phyloP scores from a whole-genome alignment of 1,140 invertebrate genomes.

The Anastatus disparis region DNA sequence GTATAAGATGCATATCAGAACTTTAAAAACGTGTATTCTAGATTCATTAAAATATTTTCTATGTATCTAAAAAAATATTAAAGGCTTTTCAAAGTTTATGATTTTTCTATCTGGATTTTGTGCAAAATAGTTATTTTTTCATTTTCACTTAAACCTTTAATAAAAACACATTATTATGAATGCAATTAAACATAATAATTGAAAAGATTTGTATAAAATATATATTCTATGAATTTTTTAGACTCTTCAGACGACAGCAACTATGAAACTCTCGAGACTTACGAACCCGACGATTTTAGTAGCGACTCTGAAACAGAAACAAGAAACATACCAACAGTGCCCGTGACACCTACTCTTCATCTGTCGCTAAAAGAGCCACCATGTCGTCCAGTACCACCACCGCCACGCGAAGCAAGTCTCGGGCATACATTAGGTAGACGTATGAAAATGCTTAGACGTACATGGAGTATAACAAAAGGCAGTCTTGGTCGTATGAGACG shows the following conservation, averaged over 20 bases:
- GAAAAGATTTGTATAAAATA: no score
- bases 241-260: slow-evolving; percentile 62
- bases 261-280: slow-evolving; percentile 58
- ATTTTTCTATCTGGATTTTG: no score
- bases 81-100: no score
- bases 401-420: slow-evolving; percentile 56
- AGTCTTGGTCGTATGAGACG: slow-evolving; percentile 58
- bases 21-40: no score
- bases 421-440: slow-evolving; percentile 56
- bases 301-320: slow-evolving; percentile 53
- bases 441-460: slow-evolving; percentile 60
- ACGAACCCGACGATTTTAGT: slow-evolving; percentile 53
- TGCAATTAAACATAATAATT: no score
- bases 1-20: no score
- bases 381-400: slow-evolving; percentile 56
- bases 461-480: slow-evolving; percentile 64
- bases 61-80: no score
- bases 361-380: slow-evolving; percentile 50
- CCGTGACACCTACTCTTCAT: slow-evolving; percentile 56
- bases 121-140: no score
- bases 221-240: no score
- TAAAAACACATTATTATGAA: no score
- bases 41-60: no score
- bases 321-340: slow-evolving; percentile 52
- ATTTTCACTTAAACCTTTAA: no score